Conservation (phyloP, 2,888 invertebrate species). For the Drosophila setosimentum region DNA sequence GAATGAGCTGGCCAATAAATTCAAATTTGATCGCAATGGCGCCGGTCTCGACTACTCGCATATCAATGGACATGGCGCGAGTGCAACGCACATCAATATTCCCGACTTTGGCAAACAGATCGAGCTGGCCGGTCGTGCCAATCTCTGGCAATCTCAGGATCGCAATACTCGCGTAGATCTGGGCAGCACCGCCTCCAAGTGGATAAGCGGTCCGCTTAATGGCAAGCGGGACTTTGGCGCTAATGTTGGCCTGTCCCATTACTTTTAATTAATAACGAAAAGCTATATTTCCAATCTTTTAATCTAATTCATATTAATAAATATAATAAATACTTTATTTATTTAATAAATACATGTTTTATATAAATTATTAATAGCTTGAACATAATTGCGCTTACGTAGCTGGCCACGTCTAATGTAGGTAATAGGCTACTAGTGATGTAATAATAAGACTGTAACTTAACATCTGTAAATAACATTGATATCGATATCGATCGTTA, state of each 20-base stretch:
- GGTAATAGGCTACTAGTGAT: no score
- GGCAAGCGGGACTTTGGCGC: constrained; percentile 41
- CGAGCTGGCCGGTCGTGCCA: constrained; percentile 50
- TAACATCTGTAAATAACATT: background rate
- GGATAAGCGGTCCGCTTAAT: constrained; percentile 46
- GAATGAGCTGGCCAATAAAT: constrained; percentile 64
- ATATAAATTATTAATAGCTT: no score
- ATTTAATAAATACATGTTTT: background rate
- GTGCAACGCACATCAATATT: constrained; percentile 60
- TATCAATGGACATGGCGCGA: constrained; percentile 65
- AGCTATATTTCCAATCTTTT: background rate
- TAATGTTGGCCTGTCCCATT: constrained; percentile 36
- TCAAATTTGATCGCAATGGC: constrained; percentile 67
- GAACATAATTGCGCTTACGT: no score
- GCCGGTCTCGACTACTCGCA: constrained; percentile 66
- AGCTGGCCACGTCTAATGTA: no score
- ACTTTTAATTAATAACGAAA: constrained; percentile 20
- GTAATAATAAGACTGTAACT: no score
- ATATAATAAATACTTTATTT: background rate
- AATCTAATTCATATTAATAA: background rate
- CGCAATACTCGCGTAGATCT: constrained; percentile 48
- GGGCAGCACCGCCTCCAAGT: constrained; percentile 46
- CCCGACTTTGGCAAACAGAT: constrained; percentile 66
- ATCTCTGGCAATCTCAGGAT: constrained; percentile 42
- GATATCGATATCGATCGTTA: background rate